Evolutionary conservation across 2,888 invertebrate genomes (phyloP), one percentile per base, ranked within the genome.

Genomic region (Polietes domitor): DNA sequence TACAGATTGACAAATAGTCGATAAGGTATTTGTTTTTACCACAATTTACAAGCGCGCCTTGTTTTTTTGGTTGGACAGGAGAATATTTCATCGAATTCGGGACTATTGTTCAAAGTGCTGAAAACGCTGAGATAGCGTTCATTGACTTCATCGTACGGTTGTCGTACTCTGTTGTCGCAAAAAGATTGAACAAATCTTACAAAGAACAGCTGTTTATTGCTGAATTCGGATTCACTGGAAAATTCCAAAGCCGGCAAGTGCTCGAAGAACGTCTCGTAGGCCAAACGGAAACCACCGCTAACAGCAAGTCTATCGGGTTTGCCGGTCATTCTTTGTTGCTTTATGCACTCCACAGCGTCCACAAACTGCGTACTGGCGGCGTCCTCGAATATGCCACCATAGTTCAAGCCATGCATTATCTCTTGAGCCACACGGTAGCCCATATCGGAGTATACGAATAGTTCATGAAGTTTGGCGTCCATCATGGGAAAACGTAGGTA

Each of bases 31-130:
- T n/a, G n/a, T n/a, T n/a, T n/a, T 85, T 88, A 90, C 90, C 90
- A 90, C 72, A 87, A 85, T 15, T 72, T 77, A 68, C 91, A 91
- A 2, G 87, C 89, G 10, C 86, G 5, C 3, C 70, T 5, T 0
- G 89, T 88, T n/a, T n/a, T n/a, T 86, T 87, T 87, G 89, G 90
- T 89, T 17, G 61, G 10, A 63, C 88, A 88, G 0, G 24, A 28
- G 37, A 87, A 88, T 1, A 77, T 74, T 2, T 80, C 32, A 0
- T 86, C 83, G 58, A 88, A 88, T 10, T 88, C 87, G 1, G 73
- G 82, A 63, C 85, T 83, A 79, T 87, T 86, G 32, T 74, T n/a
- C n/a, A n/a, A n/a, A n/a, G n/a, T n/a, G n/a, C n/a, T n/a, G n/a
- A n/a, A n/a, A n/a, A n/a, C n/a, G n/a, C n/a, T n/a, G n/a, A n/a